These are phyloP conservation scores for Sebastiscus albofasciatus DNA, from an alignment of 2,797 vertebrate species.

Conservation along the genomic window DNA sequence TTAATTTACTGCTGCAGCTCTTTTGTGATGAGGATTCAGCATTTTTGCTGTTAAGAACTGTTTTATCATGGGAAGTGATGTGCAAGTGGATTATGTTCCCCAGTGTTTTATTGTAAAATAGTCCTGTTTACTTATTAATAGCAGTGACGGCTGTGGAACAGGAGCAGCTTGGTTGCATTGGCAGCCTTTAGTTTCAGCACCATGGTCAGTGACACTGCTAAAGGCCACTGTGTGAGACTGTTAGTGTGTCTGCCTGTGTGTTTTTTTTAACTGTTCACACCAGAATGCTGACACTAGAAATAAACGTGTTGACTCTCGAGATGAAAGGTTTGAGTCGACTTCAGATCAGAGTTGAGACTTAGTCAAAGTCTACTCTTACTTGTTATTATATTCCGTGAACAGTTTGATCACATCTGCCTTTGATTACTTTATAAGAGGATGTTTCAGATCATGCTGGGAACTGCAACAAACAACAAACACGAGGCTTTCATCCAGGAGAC, in stretches of 20 bases:
- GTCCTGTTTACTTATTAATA: not conserved
- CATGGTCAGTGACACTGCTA: slow-evolving; percentile 74
- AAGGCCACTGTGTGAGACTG: slow-evolving; percentile 4
- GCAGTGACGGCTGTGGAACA: not conserved
- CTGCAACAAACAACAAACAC: not conserved
- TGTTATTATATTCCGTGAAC: not conserved
- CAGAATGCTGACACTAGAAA: not conserved
- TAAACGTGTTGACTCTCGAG: not conserved
- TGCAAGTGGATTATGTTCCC: not conserved
- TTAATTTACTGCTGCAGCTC: slow-evolving; percentile 18
- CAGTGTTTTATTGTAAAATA: not conserved
- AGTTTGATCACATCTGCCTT: not conserved
- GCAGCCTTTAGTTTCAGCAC: slow-evolving; percentile 73
- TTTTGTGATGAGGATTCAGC: slow-evolving; percentile 3
- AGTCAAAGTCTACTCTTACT: not conserved
- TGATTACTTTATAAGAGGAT: not conserved
- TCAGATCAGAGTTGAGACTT: not conserved
- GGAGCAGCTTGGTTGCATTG: not conserved
- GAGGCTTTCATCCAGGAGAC: too few relatives aligned
- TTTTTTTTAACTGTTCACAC: slow-evolving; percentile 3
- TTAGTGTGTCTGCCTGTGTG: not conserved
- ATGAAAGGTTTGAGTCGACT: not conserved
- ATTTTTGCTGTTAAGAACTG: not conserved
- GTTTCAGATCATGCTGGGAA: not conserved
- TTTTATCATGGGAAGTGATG: not conserved